A percentile compares a stretch with the other conserved stretches of the same genome.
Conservation (phyloP, 2,113 vertebrate genomes). For the Typhlomys cinereus region DNA sequence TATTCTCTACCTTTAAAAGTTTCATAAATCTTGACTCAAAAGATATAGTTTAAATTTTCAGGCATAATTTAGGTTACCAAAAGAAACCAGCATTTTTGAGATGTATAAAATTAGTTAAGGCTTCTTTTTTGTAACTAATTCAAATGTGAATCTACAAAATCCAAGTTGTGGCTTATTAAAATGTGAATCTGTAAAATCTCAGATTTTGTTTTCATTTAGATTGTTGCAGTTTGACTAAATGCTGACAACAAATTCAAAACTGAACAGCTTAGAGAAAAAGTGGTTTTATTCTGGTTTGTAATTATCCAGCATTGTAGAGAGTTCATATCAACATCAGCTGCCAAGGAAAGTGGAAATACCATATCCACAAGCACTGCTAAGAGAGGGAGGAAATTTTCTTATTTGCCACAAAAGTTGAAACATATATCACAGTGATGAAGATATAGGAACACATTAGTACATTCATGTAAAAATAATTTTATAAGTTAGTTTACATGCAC, state of each 20-base stretch:
- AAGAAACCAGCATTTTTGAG: background rate
- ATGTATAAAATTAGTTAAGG: background rate
- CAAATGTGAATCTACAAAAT: background rate
- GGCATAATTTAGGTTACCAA: background rate
- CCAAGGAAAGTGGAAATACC: too few relatives aligned
- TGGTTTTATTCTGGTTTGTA: too few relatives aligned
- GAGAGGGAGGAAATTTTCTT: too few relatives aligned
- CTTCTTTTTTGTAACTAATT: too few relatives aligned
- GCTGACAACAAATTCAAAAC: too few relatives aligned
- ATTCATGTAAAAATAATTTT: background rate
- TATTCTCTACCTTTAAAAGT: background rate
- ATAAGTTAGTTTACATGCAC: background rate
- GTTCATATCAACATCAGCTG: too few relatives aligned
- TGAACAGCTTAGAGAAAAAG: too few relatives aligned
- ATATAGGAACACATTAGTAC: background rate
- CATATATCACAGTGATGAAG: too few relatives aligned
- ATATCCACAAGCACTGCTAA: too few relatives aligned
- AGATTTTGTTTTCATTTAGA: background rate
- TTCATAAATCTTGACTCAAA: background rate
- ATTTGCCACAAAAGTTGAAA: too few relatives aligned
- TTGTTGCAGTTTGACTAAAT: too few relatives aligned
- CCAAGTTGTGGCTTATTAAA: background rate
- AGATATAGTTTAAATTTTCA: background rate
- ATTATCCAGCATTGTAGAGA: too few relatives aligned
- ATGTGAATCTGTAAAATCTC: background rate